Evolutionary conservation across 1,140 invertebrate genomes (phyloP), one percentile per base, ranked within the genome.

Genomic region (Trichogramma pretiosum): DNA sequence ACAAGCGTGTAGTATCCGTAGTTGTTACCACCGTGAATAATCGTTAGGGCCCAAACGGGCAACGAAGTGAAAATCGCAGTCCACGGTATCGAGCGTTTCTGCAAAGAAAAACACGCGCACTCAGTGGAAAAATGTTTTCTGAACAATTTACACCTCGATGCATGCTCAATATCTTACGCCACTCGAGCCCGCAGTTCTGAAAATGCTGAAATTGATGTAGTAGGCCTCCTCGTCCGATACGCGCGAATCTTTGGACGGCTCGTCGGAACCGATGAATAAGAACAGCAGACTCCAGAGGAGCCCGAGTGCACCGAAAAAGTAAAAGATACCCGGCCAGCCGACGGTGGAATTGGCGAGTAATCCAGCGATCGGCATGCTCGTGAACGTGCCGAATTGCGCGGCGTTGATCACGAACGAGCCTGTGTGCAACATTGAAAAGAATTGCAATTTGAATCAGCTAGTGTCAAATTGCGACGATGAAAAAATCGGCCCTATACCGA

Each of bases 1-100:
- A 96, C 73, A 33, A 97, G 74, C 4, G 87, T 94, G 75, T 91
- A 94, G 61, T 89, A 92, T 1, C 90, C 90, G 92, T 90, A 96
- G 59, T 89, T 89, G 60, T 93, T 85, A 1, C 86, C 82, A 61
- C 87, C 85, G 58, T 95, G 88, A 0, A 78, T 80, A 1, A 90
- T 63, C 22, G 90, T 76, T 7, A 93, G 71, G 0, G 89, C 83
- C 84, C 84, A 90, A 45, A 95, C 80, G 0, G 91, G 85, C 8
- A 80, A 45, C 2, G 87, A 89, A 0, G 75, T 84, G 0, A 84
- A 70, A 23, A 95, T 87, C 3, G 75, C 65, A 28, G 67, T 72
- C 89, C 88, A 93, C 3, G 90, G 89, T 4, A 77, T 80, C 21
- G 66, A 61, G 16, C 61, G 52, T 52, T 59, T 62, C 68, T 75